Percentiles rank a stretch among this genome's conserved stretches.
phyloP scores from a whole-genome alignment of 1,140 invertebrate genomes.

The Zaprionus gabonicus region DNA sequence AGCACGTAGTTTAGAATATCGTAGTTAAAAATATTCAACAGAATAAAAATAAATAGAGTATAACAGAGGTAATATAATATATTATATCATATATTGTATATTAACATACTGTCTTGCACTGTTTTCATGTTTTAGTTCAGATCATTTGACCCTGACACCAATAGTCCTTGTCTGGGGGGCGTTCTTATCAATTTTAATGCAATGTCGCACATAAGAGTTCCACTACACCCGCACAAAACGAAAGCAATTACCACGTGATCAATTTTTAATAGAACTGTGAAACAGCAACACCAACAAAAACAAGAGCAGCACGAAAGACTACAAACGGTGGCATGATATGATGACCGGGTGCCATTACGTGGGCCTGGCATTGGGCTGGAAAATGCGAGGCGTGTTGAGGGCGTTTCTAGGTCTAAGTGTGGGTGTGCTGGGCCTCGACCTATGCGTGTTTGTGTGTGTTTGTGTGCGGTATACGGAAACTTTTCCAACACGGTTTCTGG shows the following conservation, averaged over 20 bases:
- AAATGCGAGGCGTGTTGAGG: neutral
- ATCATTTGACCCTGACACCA: slow-evolving; percentile 44
- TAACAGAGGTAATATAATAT: no score
- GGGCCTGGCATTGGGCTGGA: slow-evolving; percentile 12
- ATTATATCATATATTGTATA: no score
- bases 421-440: neutral
- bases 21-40: neutral
- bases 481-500: slow-evolving; percentile 33
- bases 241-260: slow-evolving; percentile 51
- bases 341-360: slow-evolving; percentile 30
- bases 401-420: neutral
- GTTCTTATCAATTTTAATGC: slow-evolving; percentile 41
- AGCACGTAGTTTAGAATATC: slow-evolving; percentile 38
- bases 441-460: neutral
- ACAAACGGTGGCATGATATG: slow-evolving; percentile 38
- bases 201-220: slow-evolving; percentile 26
- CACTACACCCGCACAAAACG: slow-evolving; percentile 7
- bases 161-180: slow-evolving; percentile 24
- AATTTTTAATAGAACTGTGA: slow-evolving; percentile 48
- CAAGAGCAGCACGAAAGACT: slow-evolving; percentile 13
- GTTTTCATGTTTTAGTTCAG: slow-evolving; percentile 13
- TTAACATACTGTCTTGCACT: neutral
- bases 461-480: slow-evolving; percentile 54
- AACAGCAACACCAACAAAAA: slow-evolving; percentile 24
- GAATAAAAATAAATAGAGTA: neutral